These are phyloP conservation scores for Drosophila fulvimacula DNA, from an alignment of 2,888 invertebrate species.

Conservation along the genomic window DNA sequence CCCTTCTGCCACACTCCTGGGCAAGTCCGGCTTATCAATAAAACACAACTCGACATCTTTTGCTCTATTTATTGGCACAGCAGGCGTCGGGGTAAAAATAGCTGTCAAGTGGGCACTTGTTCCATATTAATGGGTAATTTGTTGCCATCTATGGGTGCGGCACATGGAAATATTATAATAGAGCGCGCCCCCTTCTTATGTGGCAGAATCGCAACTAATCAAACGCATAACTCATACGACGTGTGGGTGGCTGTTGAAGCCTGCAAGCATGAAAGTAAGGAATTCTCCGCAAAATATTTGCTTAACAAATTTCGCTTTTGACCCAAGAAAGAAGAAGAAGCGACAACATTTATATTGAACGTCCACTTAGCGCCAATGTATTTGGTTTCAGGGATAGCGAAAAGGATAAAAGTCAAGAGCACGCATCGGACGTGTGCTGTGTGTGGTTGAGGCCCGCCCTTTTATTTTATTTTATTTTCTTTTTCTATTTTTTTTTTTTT, in stretches of 20 bases:
- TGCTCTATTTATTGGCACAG: constrained; percentile 8
- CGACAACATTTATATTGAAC: constrained; percentile 24
- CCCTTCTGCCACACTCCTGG: background rate
- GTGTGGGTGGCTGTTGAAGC: constrained; percentile 38
- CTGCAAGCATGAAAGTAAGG: constrained; percentile 17
- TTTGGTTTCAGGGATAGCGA: constrained; percentile 57
- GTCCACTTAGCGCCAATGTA: constrained; percentile 59
- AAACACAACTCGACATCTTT: constrained; percentile 10
- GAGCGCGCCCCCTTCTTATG: constrained; percentile 24
- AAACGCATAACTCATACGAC: constrained; percentile 66
- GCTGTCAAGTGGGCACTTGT: constrained; percentile 26
- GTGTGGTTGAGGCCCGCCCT: constrained; percentile 5
- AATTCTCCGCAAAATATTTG: constrained; percentile 48
- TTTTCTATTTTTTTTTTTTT: constrained; percentile 28
- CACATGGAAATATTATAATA: constrained; percentile 41
- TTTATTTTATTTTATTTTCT: constrained; percentile 23
- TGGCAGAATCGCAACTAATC: constrained; percentile 31
- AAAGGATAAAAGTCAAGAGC: constrained; percentile 42
- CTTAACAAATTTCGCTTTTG: constrained; percentile 24
- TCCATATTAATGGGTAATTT: constrained; percentile 36
- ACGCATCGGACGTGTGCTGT: background rate
- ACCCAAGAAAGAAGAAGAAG: background rate
- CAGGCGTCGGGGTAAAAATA: constrained; percentile 23
- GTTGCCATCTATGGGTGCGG: constrained; percentile 32
- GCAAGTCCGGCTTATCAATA: constrained; percentile 3